phyloP scores from a whole-genome alignment of 2,888 invertebrate species.

The Anthrax anthrax region DNA sequence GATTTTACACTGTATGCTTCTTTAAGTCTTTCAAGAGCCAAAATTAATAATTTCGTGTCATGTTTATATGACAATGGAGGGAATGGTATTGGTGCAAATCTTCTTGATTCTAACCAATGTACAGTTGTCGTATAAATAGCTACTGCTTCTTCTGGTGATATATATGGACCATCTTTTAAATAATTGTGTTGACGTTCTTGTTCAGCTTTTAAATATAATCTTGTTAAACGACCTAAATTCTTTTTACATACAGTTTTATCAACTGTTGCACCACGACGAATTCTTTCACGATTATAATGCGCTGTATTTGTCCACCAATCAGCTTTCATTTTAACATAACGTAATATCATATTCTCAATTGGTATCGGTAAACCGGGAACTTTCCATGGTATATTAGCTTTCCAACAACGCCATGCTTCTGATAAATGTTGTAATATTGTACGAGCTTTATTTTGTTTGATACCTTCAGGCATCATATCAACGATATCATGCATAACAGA shows the following conservation, averaged over 20 bases:
- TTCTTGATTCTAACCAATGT: conserved; percentile 96
- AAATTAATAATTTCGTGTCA: conserved; percentile 93
- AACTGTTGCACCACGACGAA: conserved; percentile 97
- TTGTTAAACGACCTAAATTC: conserved; percentile 93
- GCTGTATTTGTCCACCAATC: conserved; percentile 99
- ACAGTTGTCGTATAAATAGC: conserved; percentile 99
- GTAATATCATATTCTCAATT: conserved; percentile 99
- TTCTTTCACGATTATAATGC: conserved; percentile 97
- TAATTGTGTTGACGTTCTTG: conserved; percentile 99
- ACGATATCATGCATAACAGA: conserved; percentile 97
- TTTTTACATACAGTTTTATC: conserved; percentile 99
- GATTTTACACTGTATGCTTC: conserved; percentile 98
- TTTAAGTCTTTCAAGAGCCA: conserved; percentile 90
- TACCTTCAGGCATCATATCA: conserved; percentile 99
- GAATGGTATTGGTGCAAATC: conserved; percentile 99
- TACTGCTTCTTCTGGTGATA: conserved; percentile 98
- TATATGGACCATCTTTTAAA: conserved; percentile 98
- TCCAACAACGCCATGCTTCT: conserved; percentile 99
- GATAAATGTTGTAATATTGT: conserved; percentile 97
- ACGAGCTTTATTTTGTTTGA: conserved; percentile 98
- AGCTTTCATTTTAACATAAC: conserved; percentile 99
- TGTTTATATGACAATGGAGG: conserved; percentile 99
- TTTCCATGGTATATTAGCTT: conserved; percentile 99
- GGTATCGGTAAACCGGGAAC: conserved; percentile 97
- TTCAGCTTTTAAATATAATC: conserved; percentile 93